phyloP scores from a whole-genome alignment of 2,113 vertebrate genomes.

The Chamaetylas fuelleborni region DNA sequence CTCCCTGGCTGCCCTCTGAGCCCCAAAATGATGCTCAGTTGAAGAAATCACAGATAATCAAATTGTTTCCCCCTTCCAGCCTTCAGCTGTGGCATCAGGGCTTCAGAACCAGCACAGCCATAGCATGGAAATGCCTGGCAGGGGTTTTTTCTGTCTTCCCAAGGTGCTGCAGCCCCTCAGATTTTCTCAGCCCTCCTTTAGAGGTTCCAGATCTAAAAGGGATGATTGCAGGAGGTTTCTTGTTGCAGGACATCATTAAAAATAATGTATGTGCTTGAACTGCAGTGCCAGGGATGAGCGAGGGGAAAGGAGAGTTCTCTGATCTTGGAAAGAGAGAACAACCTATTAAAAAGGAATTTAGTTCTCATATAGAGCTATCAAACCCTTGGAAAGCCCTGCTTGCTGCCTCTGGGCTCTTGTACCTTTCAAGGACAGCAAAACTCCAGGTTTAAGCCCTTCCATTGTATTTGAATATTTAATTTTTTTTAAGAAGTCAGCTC shows the following conservation, averaged over 20 bases:
- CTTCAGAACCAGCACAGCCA: not conserved
- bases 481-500: not conserved
- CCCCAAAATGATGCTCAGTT: not conserved
- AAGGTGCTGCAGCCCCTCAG: not conserved
- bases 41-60: not conserved
- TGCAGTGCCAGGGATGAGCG: not conserved
- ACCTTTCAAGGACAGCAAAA: constrained; percentile 26
- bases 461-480: not conserved
- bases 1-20: not conserved
- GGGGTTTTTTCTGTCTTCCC: not conserved
- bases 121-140: fast-evolving
- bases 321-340: constrained; percentile 39
- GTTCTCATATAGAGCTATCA: constrained; percentile 24
- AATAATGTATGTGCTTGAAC: constrained; percentile 4
- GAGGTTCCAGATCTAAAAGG: not conserved
- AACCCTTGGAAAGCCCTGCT: not conserved
- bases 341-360: constrained; percentile 49
- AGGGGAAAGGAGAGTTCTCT: constrained; percentile 36
- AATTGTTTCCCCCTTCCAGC: not conserved
- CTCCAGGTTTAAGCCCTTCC: not conserved
- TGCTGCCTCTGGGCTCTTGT: not conserved
- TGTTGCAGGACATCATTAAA: constrained; percentile 59
- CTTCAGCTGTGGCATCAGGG: not conserved
- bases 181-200: not conserved
- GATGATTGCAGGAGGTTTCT: constrained; percentile 30